Percentiles rank a stretch among this genome's conserved stretches.
phyloP scores from a whole-genome alignment of 2,113 vertebrate species.

The Hippocampus abdominalis region DNA sequence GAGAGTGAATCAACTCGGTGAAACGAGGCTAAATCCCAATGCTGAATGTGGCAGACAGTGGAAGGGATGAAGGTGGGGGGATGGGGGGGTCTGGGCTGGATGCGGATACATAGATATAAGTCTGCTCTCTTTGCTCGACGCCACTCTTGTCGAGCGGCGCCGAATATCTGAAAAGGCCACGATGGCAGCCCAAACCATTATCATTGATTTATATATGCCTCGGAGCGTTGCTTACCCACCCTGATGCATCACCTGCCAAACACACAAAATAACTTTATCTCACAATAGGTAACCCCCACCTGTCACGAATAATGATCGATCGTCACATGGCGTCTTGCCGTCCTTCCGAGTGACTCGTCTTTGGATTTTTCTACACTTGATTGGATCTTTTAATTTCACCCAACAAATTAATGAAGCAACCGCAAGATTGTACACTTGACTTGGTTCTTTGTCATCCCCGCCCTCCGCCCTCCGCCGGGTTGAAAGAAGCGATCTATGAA shows the following conservation, averaged over 20 bases:
- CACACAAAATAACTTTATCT: conserved; percentile 9
- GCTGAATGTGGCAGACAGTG: background rate
- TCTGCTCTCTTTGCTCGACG: conserved; percentile 4
- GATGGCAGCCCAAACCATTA: conserved; percentile 6
- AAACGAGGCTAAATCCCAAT: conserved; percentile 25
- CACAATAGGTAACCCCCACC: background rate
- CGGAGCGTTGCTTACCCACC: conserved; percentile 3
- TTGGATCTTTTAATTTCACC: conserved; percentile 6
- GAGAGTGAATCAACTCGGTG: conserved; percentile 22
- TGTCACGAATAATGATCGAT: background rate
- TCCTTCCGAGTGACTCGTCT: background rate
- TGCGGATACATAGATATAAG: conserved; percentile 8
- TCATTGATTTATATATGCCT: conserved; percentile 9
- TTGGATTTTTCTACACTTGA: background rate
- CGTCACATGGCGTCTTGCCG: background rate
- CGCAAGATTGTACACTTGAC: background rate
- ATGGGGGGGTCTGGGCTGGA: conserved; percentile 10
- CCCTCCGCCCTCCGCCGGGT: no score
- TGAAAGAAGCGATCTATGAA: background rate
- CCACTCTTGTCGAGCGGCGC: background rate
- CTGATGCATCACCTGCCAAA: conserved; percentile 8
- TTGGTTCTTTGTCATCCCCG: background rate
- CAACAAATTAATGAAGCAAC: background rate
- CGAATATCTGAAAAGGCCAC: conserved; percentile 2
- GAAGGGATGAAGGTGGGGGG: conserved; percentile 6